phyloP scores from a whole-genome alignment of 1,140 invertebrate genomes.

The Leptopilina boulardi region DNA sequence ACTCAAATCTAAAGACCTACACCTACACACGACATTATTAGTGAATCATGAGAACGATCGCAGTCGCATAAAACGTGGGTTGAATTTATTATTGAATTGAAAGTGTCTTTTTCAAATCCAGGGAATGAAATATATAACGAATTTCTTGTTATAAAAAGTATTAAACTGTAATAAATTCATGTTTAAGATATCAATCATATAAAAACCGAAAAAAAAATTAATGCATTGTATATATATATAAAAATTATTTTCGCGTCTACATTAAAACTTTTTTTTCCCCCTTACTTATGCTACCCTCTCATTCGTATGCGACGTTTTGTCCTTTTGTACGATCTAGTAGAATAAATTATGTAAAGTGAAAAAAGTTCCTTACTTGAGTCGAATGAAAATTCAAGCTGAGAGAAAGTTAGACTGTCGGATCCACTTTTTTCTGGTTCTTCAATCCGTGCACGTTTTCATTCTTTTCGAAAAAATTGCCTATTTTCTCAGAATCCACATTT shows the following conservation, averaged over 20 bases:
- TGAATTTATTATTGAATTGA: conserved; percentile 37
- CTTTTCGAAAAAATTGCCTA: not conserved
- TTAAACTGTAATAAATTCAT: conserved; percentile 43
- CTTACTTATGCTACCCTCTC: conserved; percentile 2
- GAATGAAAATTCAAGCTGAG: conserved; percentile 26
- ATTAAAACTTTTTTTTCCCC: not conserved
- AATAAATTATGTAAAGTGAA: conserved; percentile 29
- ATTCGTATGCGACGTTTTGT: conserved; percentile 29
- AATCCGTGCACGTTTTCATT: not conserved
- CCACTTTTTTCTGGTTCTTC: not conserved
- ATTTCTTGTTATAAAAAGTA: conserved; percentile 36
- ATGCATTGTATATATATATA: not conserved
- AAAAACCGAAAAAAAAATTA: not conserved
- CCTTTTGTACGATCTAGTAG: conserved; percentile 9
- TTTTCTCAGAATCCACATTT: conserved; percentile 8
- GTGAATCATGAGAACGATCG: not conserved
- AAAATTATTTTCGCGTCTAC: conserved; percentile 6
- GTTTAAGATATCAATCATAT: conserved; percentile 52
- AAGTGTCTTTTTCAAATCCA: not conserved
- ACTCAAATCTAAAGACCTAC: not conserved
- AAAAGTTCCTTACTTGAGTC: not conserved
- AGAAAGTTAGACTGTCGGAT: conserved; percentile 12
- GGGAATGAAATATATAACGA: conserved; percentile 42
- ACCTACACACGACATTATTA: not conserved
- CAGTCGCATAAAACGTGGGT: conserved; percentile 35